Evolutionary conservation across 2,888 invertebrate species (phyloP).

Genomic region (Adineta ricciae): DNA sequence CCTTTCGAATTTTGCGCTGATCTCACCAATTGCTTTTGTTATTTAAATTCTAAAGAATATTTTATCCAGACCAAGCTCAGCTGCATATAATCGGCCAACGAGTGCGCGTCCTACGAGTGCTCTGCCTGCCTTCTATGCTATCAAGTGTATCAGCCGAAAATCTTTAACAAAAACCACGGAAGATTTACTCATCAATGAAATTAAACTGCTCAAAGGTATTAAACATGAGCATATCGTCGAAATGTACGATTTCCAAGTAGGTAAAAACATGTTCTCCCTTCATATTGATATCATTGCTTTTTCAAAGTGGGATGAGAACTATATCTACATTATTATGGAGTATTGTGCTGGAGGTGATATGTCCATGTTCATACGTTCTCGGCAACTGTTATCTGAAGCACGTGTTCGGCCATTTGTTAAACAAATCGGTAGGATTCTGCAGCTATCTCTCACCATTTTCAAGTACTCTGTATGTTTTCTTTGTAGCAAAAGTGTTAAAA

Average conservation of each 20-base stretch:
- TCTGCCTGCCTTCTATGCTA: slow-evolving; percentile 52
- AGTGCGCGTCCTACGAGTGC: background rate
- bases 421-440: slow-evolving; percentile 55
- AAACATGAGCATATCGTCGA: slow-evolving; percentile 71
- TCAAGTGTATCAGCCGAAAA: slow-evolving; percentile 69
- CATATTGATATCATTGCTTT: too few species aligned
- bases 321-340: slow-evolving; percentile 73
- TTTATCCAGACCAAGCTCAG: background rate
- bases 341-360: slow-evolving; percentile 75
- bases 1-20: background rate
- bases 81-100: background rate
- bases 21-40: background rate
- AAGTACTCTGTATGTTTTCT: background rate
- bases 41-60: background rate
- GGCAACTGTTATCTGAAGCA: slow-evolving; percentile 41
- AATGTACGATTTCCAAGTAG: slow-evolving; percentile 63
- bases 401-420: slow-evolving; percentile 65
- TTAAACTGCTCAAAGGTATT: slow-evolving; percentile 65
- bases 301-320: slow-evolving; percentile 55
- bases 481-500: slow-evolving; percentile 61
- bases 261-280: too few species aligned
- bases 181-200: slow-evolving; percentile 72
- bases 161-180: slow-evolving; percentile 63
- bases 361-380: slow-evolving; percentile 61
- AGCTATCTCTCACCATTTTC: background rate